Evolutionary conservation across 2,113 vertebrate genomes (phyloP).

Genomic region (Nothobranchius kuhntae): DNA sequence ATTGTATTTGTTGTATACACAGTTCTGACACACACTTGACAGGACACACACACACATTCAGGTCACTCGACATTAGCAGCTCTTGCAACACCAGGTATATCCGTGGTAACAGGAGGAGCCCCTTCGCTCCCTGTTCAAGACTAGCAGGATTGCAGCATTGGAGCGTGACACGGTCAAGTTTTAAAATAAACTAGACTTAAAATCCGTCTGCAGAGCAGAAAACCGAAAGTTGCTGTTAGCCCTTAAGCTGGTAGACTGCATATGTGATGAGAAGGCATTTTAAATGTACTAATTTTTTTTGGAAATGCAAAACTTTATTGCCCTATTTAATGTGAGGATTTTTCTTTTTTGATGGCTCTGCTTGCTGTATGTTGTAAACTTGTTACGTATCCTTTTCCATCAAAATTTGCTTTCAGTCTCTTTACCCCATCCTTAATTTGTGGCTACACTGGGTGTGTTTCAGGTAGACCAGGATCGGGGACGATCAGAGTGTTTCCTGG

Average conservation of each 20-base stretch:
- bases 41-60: constrained; percentile 48
- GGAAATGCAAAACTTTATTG: no score
- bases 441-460: constrained; percentile 43
- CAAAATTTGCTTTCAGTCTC: constrained; percentile 27
- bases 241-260: no score
- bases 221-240: constrained; percentile 8
- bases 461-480: constrained; percentile 67
- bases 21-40: constrained; percentile 62
- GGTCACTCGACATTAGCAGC: constrained; percentile 61
- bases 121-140: constrained; percentile 48
- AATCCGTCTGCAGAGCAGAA: constrained; percentile 13
- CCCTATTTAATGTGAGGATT: background rate
- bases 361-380: constrained; percentile 6
- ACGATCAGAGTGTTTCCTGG: constrained; percentile 75
- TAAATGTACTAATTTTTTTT: no score
- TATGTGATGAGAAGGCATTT: no score
- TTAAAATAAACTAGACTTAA: constrained; percentile 41
- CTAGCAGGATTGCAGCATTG: constrained; percentile 41
- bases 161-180: constrained; percentile 25
- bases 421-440: constrained; percentile 24
- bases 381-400: constrained; percentile 17
- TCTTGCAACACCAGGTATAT: constrained; percentile 72
- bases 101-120: constrained; percentile 65
- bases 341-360: background rate
- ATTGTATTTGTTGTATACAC: constrained; percentile 63